Conservation (phyloP, 2,888 invertebrate genomes). For the Oscheius myriophilus region DNA sequence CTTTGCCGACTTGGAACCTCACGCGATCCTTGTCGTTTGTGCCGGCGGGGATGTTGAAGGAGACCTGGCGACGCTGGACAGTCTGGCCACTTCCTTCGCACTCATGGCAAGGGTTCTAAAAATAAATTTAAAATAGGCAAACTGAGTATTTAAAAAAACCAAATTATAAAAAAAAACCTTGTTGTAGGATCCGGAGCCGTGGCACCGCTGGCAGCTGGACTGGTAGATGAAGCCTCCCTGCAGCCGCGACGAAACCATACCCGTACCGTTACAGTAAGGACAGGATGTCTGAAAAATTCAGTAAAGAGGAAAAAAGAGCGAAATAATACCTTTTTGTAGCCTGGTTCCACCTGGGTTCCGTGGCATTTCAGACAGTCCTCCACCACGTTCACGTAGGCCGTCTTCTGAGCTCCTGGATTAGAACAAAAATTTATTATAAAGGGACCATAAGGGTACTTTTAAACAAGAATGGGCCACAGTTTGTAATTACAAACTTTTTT, state of each 20-base stretch:
- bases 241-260: constrained; percentile 79
- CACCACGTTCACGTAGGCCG: constrained; percentile 87
- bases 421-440: neutral
- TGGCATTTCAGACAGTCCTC: constrained; percentile 90
- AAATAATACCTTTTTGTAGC: constrained; percentile 83
- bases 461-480: too few species aligned
- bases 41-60: constrained; percentile 90
- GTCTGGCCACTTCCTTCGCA: constrained; percentile 90
- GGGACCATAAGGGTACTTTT: too few species aligned
- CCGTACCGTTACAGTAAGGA: constrained; percentile 92
- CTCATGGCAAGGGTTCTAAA: constrained; percentile 74
- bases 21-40: constrained; percentile 97
- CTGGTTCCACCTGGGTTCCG: constrained; percentile 86
- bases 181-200: constrained; percentile 86
- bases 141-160: neutral
- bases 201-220: constrained; percentile 79
- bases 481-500: too few species aligned
- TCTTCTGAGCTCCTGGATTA: constrained; percentile 81
- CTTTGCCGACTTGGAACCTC: constrained; percentile 86
- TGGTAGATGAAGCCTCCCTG: constrained; percentile 74
- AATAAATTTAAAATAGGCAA: neutral
- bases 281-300: constrained; percentile 74
- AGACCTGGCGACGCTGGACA: constrained; percentile 84
- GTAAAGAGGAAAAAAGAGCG: neutral
- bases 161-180: constrained; percentile 75